A percentile compares a stretch with the other conserved stretches of the same genome.
Evolutionary conservation across 2,113 vertebrate genomes (phyloP).

Genomic region (Acanthisitta chloris): DNA sequence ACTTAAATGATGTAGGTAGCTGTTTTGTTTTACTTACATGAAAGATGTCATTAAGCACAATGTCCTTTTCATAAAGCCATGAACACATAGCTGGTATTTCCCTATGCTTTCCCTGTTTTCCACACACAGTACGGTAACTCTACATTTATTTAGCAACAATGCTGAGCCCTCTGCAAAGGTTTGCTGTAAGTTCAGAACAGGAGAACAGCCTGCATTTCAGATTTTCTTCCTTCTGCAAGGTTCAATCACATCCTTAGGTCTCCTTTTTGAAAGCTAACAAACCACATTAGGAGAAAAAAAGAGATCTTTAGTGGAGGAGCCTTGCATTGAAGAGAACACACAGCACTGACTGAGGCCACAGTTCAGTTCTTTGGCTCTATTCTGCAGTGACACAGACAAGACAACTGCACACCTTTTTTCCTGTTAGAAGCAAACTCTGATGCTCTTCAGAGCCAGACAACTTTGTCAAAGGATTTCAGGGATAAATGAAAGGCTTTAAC

Average conservation of each 20-base stretch:
- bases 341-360: neutral
- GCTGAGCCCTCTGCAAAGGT: neutral
- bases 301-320: neutral
- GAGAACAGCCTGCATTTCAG: neutral
- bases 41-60: neutral
- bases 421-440: neutral
- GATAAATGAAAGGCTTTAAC: neutral
- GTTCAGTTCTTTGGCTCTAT: neutral
- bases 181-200: neutral
- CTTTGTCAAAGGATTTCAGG: neutral
- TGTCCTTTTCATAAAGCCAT: neutral
- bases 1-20: neutral
- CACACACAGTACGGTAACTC: neutral
- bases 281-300: neutral
- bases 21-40: neutral
- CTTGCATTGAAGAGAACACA: neutral
- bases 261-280: slow-evolving; percentile 37
- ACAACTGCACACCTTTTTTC: neutral
- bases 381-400: neutral
- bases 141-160: neutral
- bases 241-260: slow-evolving; percentile 51
- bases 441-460: neutral
- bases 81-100: neutral
- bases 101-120: neutral
- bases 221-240: slow-evolving; percentile 53